These are phyloP conservation scores for Gallirallus australis DNA, from an alignment of 2,797 vertebrate genomes.

Conservation along the genomic window DNA sequence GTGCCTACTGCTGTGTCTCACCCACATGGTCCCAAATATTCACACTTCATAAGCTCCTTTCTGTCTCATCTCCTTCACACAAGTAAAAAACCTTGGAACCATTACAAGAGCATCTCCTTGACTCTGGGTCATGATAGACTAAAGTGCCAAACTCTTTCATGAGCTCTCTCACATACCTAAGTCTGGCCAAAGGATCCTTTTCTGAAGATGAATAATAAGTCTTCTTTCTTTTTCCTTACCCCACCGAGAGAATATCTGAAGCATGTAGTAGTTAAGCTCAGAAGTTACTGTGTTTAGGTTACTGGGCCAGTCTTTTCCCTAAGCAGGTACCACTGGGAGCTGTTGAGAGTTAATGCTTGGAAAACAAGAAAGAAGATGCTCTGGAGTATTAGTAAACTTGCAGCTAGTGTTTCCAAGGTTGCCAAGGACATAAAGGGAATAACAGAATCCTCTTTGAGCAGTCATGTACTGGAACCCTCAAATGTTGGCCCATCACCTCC, in stretches of 20 bases:
- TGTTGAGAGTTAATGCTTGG: neutral
- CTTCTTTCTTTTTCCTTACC: neutral
- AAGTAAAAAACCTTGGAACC: neutral
- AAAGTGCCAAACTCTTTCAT: neutral
- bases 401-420: neutral
- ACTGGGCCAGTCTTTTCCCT: neutral
- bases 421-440: neutral
- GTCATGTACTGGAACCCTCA: neutral
- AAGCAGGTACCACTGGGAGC: neutral
- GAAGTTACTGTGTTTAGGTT: neutral
- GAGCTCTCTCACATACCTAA: neutral
- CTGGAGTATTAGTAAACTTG: neutral
- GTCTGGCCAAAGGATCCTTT: neutral
- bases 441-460: neutral
- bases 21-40: neutral
- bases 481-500: neutral
- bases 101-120: neutral
- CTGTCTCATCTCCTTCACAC: neutral
- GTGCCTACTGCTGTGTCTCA: neutral
- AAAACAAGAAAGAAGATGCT: constrained; percentile 2
- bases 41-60: neutral
- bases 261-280: neutral
- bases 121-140: neutral
- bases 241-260: neutral
- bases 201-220: neutral